These are phyloP conservation scores for Mesitornis unicolor DNA, from an alignment of 2,113 vertebrate species.

Conservation along the genomic window DNA sequence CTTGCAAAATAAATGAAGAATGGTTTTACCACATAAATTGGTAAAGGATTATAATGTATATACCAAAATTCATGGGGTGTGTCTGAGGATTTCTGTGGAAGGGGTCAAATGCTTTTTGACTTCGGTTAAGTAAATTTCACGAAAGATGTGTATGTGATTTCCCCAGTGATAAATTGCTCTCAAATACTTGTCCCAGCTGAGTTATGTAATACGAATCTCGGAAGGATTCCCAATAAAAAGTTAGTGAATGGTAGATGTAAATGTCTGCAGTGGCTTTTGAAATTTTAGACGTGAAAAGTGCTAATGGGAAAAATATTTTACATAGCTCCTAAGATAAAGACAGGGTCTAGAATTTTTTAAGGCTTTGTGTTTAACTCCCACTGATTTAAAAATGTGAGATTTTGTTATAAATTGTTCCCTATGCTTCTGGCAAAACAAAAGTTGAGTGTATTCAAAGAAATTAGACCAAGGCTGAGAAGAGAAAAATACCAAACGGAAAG, in stretches of 20 bases:
- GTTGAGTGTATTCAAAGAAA: conserved; percentile 6
- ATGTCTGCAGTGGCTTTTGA: conserved; percentile 2
- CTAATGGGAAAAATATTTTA: conserved; percentile 33
- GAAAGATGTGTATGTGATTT: not conserved
- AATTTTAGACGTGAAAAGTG: not conserved
- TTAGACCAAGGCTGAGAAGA: not conserved
- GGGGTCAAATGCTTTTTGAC: not conserved
- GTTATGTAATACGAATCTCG: not conserved
- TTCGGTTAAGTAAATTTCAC: not conserved
- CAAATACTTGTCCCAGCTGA: not conserved
- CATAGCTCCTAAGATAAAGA: not conserved
- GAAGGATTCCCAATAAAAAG: not conserved
- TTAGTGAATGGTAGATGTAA: not conserved
- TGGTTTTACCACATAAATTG: not conserved
- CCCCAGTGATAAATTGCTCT: conserved; percentile 19
- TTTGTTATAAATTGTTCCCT: conserved; percentile 20
- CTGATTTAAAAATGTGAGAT: not conserved
- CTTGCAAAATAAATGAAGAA: not conserved
- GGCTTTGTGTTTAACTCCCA: not conserved
- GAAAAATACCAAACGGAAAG: not conserved
- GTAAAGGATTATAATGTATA: not conserved
- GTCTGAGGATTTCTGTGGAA: not conserved
- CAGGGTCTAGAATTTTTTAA: not conserved
- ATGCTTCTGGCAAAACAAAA: not conserved
- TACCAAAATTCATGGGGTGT: not conserved